Conservation (phyloP, 2,113 vertebrate genomes). For the Oxyura jamaicensis region DNA sequence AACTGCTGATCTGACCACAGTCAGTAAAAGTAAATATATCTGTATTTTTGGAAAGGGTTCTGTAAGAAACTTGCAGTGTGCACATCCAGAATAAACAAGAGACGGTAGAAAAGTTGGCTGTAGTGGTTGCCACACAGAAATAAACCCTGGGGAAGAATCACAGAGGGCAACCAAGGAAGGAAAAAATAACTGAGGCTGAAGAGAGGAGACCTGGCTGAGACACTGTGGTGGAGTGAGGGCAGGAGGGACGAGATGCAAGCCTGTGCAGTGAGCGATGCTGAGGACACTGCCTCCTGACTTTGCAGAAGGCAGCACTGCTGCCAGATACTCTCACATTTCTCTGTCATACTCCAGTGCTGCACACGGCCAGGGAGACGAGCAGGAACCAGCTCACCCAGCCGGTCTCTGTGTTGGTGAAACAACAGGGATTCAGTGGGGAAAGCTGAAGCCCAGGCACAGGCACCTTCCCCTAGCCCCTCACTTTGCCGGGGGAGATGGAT, state of each 20-base stretch:
- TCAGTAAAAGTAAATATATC: constrained; percentile 15
- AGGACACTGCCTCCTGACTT: neutral
- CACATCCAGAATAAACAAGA: constrained; percentile 30
- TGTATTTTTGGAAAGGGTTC: neutral
- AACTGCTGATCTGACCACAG: neutral
- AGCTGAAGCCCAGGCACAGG: neutral
- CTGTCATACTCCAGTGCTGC: neutral
- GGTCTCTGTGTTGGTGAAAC: accelerated
- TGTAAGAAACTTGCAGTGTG: neutral
- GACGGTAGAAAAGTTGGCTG: neutral
- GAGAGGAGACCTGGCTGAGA: neutral
- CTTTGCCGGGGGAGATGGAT: neutral
- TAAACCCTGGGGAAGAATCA: neutral
- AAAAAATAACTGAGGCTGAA: neutral
- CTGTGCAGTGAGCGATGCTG: neutral
- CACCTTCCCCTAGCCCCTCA: neutral
- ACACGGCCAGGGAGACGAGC: neutral
- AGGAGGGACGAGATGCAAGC: neutral
- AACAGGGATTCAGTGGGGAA: neutral
- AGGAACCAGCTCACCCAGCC: neutral
- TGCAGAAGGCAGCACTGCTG: neutral
- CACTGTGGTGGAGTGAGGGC: neutral
- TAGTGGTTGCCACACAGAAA: neutral
- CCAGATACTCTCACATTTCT: neutral
- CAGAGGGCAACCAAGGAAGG: neutral